A percentile compares a stretch with the other conserved stretches of the same genome.
Evolutionary conservation across 1,140 invertebrate species (phyloP).

Genomic region (Drosophila orena): DNA sequence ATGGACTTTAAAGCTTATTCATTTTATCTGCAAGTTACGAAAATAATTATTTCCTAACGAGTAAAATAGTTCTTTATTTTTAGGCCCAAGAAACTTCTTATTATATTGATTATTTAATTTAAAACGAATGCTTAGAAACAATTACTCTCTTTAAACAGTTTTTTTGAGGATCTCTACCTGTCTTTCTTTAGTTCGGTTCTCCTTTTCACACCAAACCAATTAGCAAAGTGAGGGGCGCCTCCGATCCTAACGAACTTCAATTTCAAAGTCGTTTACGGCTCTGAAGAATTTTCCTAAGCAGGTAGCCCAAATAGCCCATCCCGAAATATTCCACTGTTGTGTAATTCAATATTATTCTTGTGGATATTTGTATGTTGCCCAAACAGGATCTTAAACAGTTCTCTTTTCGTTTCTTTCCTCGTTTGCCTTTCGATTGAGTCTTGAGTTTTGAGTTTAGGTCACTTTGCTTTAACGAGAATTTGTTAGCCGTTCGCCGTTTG

Average conservation of each 20-base stretch:
- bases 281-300: slow-evolving; percentile 33
- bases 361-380: slow-evolving; percentile 44
- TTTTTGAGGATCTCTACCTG: no score
- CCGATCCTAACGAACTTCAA: slow-evolving; percentile 38
- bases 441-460: slow-evolving; percentile 45
- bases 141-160: neutral
- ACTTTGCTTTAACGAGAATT: slow-evolving; percentile 63
- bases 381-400: slow-evolving; percentile 64
- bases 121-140: neutral
- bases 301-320: slow-evolving; percentile 52
- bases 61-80: neutral
- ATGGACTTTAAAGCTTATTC: neutral
- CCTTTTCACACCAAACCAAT: slow-evolving; percentile 50
- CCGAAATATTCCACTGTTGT: slow-evolving; percentile 44
- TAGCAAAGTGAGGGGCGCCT: slow-evolving; percentile 56
- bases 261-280: slow-evolving; percentile 43
- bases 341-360: slow-evolving; percentile 78
- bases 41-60: neutral
- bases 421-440: slow-evolving; percentile 25
- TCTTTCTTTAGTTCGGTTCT: neutral
- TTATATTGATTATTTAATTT: neutral
- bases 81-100: neutral
- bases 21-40: neutral
- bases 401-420: slow-evolving; percentile 8
- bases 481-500: slow-evolving; percentile 57